Percentiles rank a stretch among this genome's conserved stretches.
Conservation (phyloP, 2,113 vertebrate genomes). For the Nycticryphes semicollaris region DNA sequence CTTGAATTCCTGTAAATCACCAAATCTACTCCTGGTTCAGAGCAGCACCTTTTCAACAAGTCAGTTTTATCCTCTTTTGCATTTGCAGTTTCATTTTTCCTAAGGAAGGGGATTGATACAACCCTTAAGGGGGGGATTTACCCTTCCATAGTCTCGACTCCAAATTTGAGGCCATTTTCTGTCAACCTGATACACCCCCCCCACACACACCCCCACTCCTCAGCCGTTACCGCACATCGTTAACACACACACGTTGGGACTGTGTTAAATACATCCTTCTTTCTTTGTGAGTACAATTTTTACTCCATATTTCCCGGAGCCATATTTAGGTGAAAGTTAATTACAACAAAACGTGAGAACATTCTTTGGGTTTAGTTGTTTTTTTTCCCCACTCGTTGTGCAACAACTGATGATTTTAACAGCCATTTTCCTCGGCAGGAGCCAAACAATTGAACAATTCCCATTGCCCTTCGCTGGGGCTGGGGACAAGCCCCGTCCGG, state of each 20-base stretch:
- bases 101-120: background rate
- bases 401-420: background rate
- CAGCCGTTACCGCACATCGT: background rate
- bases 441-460: background rate
- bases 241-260: fast-evolving
- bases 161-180: background rate
- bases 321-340: background rate
- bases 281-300: background rate
- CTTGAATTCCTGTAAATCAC: background rate
- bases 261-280: background rate
- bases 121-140: background rate
- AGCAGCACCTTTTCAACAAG: background rate
- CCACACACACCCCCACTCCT: fast-evolving
- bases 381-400: background rate
- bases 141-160: fast-evolving
- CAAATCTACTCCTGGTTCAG: background rate
- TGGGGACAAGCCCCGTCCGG: background rate
- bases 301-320: background rate
- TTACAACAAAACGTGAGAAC: background rate
- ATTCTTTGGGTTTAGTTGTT: background rate
- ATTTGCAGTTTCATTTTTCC: background rate
- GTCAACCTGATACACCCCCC: fast-evolving
- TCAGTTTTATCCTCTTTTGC: background rate
- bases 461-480: fast-evolving
- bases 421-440: background rate